A percentile compares a stretch with the other conserved stretches of the same genome.
Evolutionary conservation across 2,888 invertebrate genomes (phyloP).

Genomic region (Amitus sp.): DNA sequence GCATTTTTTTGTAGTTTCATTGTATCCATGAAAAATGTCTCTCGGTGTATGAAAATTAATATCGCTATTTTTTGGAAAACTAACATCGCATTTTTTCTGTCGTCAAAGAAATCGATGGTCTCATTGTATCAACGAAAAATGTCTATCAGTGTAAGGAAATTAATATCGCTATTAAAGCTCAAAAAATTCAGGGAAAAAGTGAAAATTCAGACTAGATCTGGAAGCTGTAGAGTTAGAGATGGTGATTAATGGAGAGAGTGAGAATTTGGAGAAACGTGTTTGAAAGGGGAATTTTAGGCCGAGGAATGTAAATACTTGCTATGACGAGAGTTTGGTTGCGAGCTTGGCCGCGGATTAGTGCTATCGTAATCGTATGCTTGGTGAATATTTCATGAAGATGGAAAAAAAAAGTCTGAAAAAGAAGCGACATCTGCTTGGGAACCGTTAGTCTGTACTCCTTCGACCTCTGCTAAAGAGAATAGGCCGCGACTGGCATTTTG

Average conservation of each 20-base stretch:
- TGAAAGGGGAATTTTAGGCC: conserved; percentile 23
- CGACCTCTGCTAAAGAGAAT: conserved; percentile 48
- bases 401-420: conserved; percentile 48
- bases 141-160: too few relatives aligned
- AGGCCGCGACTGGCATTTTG: conserved; percentile 50
- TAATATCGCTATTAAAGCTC: too few relatives aligned
- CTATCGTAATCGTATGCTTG: conserved; percentile 56
- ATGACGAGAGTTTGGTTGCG: conserved; percentile 28
- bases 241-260: not conserved
- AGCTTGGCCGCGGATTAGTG: conserved; percentile 35
- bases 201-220: too few relatives aligned
- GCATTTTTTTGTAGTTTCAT: too few relatives aligned
- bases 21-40: too few relatives aligned
- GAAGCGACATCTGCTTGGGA: conserved; percentile 57
- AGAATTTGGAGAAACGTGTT: conserved; percentile 10
- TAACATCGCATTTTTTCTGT: too few relatives aligned
- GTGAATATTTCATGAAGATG: conserved; percentile 60
- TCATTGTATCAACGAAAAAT: too few relatives aligned
- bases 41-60: too few relatives aligned
- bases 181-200: too few relatives aligned
- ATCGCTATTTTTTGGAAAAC: too few relatives aligned
- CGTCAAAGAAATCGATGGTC: too few relatives aligned
- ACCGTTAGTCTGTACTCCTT: conserved; percentile 55
- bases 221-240: conserved; percentile 14
- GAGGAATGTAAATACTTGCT: conserved; percentile 46